Conservation (phyloP, 2,113 vertebrate species). For the Pelusios castaneus region DNA sequence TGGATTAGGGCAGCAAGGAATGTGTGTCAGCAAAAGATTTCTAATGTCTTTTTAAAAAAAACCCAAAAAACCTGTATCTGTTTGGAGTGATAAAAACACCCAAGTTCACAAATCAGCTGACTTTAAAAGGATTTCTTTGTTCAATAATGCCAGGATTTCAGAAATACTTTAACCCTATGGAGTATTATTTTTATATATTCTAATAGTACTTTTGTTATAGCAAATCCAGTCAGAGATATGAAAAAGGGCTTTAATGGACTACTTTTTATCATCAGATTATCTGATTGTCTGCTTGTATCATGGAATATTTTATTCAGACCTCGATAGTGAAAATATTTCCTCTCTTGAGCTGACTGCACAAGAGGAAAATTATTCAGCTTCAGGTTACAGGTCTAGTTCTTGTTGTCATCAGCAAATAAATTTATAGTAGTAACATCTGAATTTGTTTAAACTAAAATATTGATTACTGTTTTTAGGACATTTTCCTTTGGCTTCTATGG, state of each 20-base stretch:
- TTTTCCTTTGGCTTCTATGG: not conserved
- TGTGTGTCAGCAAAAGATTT: slow-evolving; percentile 46
- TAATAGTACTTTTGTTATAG: not conserved
- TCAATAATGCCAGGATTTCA: not conserved
- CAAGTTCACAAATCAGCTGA: not conserved
- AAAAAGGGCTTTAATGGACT: not conserved
- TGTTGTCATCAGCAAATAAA: not conserved
- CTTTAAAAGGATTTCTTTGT: slow-evolving; percentile 21
- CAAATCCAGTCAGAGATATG: not conserved
- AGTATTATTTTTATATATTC: not conserved
- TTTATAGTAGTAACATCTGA: not conserved
- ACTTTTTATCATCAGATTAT: not conserved
- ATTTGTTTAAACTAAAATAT: not conserved
- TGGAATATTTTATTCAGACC: not conserved
- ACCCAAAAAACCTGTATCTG: too few relatives aligned
- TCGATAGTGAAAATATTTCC: not conserved
- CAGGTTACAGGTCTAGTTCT: not conserved
- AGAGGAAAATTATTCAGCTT: not conserved
- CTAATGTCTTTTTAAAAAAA: not conserved
- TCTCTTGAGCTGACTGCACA: not conserved
- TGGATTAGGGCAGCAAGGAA: slow-evolving; percentile 46
- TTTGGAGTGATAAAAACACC: slow-evolving; percentile 15
- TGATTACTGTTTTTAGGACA: not conserved
- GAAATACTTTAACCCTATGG: not conserved
- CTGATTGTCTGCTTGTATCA: not conserved